Evolutionary conservation across 2,888 invertebrate species (phyloP), one percentile per base, ranked within the genome.

Genomic region (Eudasyphora cyanicolor): DNA sequence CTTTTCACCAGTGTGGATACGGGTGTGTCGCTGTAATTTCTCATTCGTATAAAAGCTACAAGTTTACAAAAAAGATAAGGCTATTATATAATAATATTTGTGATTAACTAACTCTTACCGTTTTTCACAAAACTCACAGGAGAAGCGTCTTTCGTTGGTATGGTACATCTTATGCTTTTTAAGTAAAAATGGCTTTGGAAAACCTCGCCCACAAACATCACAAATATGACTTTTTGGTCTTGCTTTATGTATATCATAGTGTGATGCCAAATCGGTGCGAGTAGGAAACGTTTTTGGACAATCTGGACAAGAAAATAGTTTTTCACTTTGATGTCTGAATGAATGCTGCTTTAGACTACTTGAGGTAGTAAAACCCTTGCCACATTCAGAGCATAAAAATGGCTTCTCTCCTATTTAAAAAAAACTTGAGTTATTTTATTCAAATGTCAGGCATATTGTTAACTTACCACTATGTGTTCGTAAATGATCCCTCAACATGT

Each of bases 11-110:
- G 94, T 94, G 89, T 94, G 94, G n/a, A 93, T 94, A 51, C 94
- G 92, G 84, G 91, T 91, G 89, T 94, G 94, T 0, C 94, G 92
- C 85, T 93, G 94, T 87, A 94, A 87, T 85, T 94, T 94, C 87
- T 94, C 93, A 69, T 93, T 93, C 79, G 93, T 92, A 0, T 92
- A 92, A 87, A 94, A 94, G 79, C 94, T 94, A n/a, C 70, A 7
- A 83, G 64, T 54, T 45, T 2, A n/a, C 1, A 45, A 14, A 45
- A n/a, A n/a, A n/a, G n/a, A 64, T 21, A 27, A 69, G 27, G 29
- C n/a, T 32, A 35, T 21, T 45, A n/a, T 62, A 27, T 12, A 27
- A 38, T 2, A 45, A 35, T 19, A 62, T 27, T 8, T 67, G 5
- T 6, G 32, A 38, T 12, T 14, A 29, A 17, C 12, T 19, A 0